Evolutionary conservation across 2,888 invertebrate genomes (phyloP).

Genomic region (Orthosia gothica): DNA sequence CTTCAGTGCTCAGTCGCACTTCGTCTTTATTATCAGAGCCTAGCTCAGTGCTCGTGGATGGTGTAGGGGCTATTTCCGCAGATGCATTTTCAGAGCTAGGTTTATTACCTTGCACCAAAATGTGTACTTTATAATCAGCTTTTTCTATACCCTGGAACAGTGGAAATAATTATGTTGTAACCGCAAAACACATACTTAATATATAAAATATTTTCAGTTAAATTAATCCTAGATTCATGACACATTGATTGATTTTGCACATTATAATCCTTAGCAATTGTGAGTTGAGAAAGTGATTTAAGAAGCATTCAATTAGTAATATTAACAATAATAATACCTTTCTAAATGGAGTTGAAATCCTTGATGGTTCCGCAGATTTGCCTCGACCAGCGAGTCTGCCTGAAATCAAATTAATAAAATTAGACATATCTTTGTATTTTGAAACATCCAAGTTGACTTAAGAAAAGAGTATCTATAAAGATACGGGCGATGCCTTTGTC

Average conservation of each 20-base stretch:
- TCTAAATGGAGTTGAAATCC: slow-evolving; percentile 74
- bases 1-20: slow-evolving; percentile 33
- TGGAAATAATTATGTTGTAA: slow-evolving; percentile 32
- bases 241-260: no score
- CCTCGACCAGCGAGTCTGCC: slow-evolving; percentile 75
- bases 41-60: slow-evolving; percentile 66
- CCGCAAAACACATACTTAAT: neutral
- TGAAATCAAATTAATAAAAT: slow-evolving; percentile 64
- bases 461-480: no score
- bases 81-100: slow-evolving; percentile 73
- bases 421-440: neutral
- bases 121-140: slow-evolving; percentile 92
- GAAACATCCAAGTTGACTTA: no score
- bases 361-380: slow-evolving; percentile 73
- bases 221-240: neutral
- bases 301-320: neutral
- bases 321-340: slow-evolving; percentile 74
- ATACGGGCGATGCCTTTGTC: no score
- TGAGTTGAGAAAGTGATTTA: neutral
- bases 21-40: slow-evolving; percentile 45
- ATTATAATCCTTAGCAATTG: neutral
- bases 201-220: neutral
- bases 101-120: slow-evolving; percentile 92
- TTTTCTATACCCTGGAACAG: slow-evolving; percentile 85
- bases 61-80: slow-evolving; percentile 63